These are phyloP conservation scores for Dermochelys coriacea DNA, from an alignment of 2,797 vertebrate genomes.

Conservation along the genomic window DNA sequence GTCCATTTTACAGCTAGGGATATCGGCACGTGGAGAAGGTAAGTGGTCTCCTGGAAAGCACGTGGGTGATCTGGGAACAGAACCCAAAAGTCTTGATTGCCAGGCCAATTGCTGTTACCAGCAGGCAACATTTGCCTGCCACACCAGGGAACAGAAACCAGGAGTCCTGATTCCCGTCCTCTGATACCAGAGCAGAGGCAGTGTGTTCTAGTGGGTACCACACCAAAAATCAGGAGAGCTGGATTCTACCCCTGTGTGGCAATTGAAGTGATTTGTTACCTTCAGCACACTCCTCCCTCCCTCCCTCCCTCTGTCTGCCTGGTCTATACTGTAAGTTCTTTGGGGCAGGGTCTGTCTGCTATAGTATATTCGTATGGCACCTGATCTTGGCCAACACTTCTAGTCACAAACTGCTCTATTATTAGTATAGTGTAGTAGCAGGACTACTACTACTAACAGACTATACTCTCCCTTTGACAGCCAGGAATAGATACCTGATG, in stretches of 20 bases:
- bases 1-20: not conserved
- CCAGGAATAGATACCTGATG: not conserved
- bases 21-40: rapidly evolving
- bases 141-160: not conserved
- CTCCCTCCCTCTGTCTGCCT: not conserved
- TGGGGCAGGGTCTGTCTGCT: rapidly evolving
- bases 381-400: not conserved
- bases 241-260: rapidly evolving
- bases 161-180: rapidly evolving
- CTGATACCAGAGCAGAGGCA: rapidly evolving
- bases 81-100: rapidly evolving
- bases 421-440: too few relatives aligned
- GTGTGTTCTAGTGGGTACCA: rapidly evolving
- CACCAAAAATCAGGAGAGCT: rapidly evolving
- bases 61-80: not conserved
- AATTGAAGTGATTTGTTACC: not conserved
- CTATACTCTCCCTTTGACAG: too few relatives aligned
- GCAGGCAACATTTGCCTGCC: not conserved
- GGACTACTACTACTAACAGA: not conserved
- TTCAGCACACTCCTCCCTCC: not conserved
- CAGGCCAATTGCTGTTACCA: rapidly evolving
- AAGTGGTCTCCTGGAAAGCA: not conserved
- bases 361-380: rapidly evolving
- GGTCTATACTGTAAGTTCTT: rapidly evolving
- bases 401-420: rapidly evolving